These are phyloP conservation scores for Pseudomyrmex dendroicus DNA, from an alignment of 1,140 invertebrate genomes.

Conservation along the genomic window DNA sequence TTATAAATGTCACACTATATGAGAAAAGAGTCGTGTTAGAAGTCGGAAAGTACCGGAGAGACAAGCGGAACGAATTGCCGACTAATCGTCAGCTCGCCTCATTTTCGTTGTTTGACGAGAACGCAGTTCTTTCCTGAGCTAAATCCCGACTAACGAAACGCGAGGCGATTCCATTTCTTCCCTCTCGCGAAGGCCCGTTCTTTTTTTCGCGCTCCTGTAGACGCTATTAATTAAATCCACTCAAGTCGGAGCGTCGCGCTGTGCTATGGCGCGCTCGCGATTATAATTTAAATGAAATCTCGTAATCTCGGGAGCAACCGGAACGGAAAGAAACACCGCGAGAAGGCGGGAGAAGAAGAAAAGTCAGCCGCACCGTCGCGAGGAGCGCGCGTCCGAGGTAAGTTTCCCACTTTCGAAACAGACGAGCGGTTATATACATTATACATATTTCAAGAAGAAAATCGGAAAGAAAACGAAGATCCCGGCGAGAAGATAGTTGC, in stretches of 20 bases:
- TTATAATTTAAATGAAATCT: conserved; percentile 78
- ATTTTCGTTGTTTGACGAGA: conserved; percentile 52
- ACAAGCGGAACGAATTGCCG: conserved; percentile 31
- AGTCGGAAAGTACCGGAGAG: neutral
- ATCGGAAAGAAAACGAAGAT: conserved; percentile 55
- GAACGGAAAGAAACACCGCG: conserved; percentile 56
- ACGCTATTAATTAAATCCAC: conserved; percentile 75
- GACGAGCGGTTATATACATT: conserved; percentile 54
- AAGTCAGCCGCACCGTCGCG: conserved; percentile 29
- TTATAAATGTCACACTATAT: too few species aligned
- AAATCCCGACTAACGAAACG: conserved; percentile 62
- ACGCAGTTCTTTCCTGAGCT: conserved; percentile 19
- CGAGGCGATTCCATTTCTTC: conserved; percentile 49
- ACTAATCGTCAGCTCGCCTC: conserved; percentile 36
- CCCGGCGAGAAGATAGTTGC: conserved; percentile 43
- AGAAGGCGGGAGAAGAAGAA: conserved; percentile 27
- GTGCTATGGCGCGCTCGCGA: conserved; percentile 66
- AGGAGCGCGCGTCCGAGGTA: conserved; percentile 7
- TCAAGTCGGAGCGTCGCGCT: conserved; percentile 22
- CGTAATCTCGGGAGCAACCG: conserved; percentile 58
- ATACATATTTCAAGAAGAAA: conserved; percentile 57
- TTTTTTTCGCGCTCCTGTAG: conserved; percentile 44
- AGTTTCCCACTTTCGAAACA: conserved; percentile 53
- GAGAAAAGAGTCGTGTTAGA: neutral
- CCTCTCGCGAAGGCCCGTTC: conserved; percentile 6